Conservation (phyloP, 2,113 vertebrate genomes). For the Mystacornis crossleyi region DNA sequence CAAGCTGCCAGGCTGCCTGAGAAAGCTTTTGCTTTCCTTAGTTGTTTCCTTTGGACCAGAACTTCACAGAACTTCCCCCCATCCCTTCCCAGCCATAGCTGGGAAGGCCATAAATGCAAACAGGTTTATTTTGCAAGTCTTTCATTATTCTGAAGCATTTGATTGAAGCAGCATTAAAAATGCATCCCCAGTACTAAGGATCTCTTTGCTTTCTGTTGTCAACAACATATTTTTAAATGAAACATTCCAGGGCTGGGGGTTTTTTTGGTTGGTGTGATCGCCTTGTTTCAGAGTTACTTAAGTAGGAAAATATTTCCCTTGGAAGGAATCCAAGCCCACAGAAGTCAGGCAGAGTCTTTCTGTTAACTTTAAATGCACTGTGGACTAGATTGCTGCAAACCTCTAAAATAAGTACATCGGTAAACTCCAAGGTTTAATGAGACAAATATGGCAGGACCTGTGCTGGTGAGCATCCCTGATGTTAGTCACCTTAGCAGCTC, state of each 20-base stretch:
- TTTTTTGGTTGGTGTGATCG: neutral
- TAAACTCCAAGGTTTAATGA: neutral
- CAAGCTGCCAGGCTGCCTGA: neutral
- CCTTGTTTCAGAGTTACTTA: conserved; percentile 52
- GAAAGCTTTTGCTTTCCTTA: conserved; percentile 3
- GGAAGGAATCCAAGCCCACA: conserved; percentile 47
- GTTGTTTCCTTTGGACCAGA: neutral
- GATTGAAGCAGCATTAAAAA: conserved; percentile 12
- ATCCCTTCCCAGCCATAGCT: neutral
- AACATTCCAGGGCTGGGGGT: neutral
- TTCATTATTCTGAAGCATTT: neutral
- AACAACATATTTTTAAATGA: conserved; percentile 28
- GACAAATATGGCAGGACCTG: neutral
- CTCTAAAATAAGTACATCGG: rapidly evolving
- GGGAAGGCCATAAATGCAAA: neutral
- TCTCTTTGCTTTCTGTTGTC: conserved; percentile 13
- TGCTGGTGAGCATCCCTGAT: neutral
- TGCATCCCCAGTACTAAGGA: neutral
- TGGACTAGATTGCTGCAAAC: conserved; percentile 3
- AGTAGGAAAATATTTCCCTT: conserved; percentile 65
- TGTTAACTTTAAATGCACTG: conserved; percentile 33
- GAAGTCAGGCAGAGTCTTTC: conserved; percentile 35
- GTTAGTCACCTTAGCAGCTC: rapidly evolving
- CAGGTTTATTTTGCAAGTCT: neutral
- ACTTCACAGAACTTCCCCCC: neutral